Evolutionary conservation across 2,113 vertebrate species (phyloP).

Genomic region (Asarcornis scutulata): DNA sequence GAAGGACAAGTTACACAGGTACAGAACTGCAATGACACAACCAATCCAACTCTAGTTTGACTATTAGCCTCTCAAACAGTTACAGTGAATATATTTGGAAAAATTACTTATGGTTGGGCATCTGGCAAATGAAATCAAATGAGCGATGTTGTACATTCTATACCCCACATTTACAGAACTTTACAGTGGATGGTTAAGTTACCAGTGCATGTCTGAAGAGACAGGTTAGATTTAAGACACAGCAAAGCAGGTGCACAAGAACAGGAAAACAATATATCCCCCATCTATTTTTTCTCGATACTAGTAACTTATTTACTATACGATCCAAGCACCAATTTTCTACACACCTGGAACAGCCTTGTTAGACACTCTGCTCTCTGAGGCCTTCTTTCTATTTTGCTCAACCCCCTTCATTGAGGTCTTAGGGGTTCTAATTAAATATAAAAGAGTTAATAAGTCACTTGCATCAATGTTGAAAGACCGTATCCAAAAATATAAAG

Average conservation of each 20-base stretch:
- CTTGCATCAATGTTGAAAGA: slow-evolving; percentile 60
- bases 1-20: background rate
- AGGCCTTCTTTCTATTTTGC: slow-evolving; percentile 82
- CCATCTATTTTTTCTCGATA: background rate
- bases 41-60: background rate
- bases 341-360: slow-evolving; percentile 83
- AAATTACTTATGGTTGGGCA: background rate
- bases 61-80: background rate
- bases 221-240: background rate
- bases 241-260: slow-evolving; percentile 59
- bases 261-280: slow-evolving; percentile 35
- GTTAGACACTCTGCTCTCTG: slow-evolving; percentile 81
- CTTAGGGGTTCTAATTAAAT: slow-evolving; percentile 84
- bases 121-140: slow-evolving; percentile 36
- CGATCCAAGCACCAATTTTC: slow-evolving; percentile 58
- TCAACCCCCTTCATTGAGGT: slow-evolving; percentile 81
- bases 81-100: background rate
- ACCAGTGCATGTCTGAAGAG: background rate
- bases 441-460: slow-evolving; percentile 80
- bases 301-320: slow-evolving; percentile 39
- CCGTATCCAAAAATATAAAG: slow-evolving; percentile 55
- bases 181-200: background rate
- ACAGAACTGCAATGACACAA: background rate
- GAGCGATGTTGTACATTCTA: slow-evolving; percentile 30
- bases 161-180: background rate